Conservation (phyloP, 2,888 invertebrate species). For the Dolichomitus sp. region DNA sequence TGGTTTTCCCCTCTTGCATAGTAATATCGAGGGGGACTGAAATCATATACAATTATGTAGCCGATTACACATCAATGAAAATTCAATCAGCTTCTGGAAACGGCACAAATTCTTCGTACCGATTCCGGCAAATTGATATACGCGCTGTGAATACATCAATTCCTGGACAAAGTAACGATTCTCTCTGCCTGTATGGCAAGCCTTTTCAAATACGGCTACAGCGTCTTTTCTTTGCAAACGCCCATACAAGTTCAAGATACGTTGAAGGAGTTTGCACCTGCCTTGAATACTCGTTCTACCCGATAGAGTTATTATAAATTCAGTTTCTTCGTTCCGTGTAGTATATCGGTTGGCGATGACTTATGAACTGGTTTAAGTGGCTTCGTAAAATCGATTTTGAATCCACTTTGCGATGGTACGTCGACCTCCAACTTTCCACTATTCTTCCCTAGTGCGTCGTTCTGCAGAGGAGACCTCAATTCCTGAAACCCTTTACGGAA, state of each 20-base stretch:
- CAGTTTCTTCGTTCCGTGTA: background rate
- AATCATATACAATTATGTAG: background rate
- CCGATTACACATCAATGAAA: background rate
- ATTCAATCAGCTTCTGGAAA: background rate
- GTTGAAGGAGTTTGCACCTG: slow-evolving; percentile 4
- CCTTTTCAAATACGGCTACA: background rate
- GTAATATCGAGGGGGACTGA: background rate
- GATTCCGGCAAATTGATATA: background rate
- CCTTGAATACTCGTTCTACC: slow-evolving; percentile 37
- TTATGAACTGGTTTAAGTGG: slow-evolving; percentile 15
- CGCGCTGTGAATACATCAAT: background rate
- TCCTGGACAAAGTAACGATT: background rate
- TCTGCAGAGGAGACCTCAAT: background rate
- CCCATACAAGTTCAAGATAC: slow-evolving; percentile 32
- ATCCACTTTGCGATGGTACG: background rate
- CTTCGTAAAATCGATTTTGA: background rate
- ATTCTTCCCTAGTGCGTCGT: background rate
- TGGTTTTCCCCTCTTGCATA: background rate
- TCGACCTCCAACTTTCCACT: background rate
- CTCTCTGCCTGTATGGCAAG: background rate
- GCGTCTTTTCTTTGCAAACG: background rate
- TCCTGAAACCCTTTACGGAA: background rate
- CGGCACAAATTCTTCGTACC: background rate
- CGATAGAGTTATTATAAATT: slow-evolving; percentile 39
- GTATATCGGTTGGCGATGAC: background rate